Conservation (phyloP, 2,113 vertebrate genomes). For the Sardina pilchardus region DNA sequence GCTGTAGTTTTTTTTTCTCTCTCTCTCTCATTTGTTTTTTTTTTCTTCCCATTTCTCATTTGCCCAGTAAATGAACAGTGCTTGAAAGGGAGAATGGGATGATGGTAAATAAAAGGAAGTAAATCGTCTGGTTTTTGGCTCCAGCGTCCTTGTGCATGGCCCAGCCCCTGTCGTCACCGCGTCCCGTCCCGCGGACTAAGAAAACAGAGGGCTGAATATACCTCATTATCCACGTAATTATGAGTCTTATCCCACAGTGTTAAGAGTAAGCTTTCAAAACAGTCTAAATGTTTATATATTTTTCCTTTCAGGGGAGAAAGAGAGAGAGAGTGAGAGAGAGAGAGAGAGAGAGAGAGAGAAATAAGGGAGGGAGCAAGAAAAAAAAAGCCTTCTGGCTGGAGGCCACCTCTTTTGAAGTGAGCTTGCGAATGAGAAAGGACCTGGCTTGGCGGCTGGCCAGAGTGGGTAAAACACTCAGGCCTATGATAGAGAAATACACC, state of each 20-base stretch:
- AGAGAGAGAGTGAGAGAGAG: not conserved
- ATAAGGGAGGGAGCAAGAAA: not conserved
- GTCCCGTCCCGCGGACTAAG: conserved; percentile 17
- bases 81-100: conserved; percentile 30
- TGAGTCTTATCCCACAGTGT: conserved; percentile 47
- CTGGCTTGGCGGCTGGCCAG: conserved; percentile 44
- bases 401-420: conserved; percentile 43
- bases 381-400: conserved; percentile 35
- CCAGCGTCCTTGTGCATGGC: conserved; percentile 10
- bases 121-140: conserved; percentile 35
- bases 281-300: conserved; percentile 55
- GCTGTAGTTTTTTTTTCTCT: conserved; percentile 14
- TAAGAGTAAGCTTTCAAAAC: conserved; percentile 54
- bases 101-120: not conserved
- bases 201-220: conserved; percentile 32
- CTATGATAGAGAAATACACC: conserved; percentile 31
- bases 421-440: conserved; percentile 36
- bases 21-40: not conserved
- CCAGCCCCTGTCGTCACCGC: conserved; percentile 28
- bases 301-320: not conserved
- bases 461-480: conserved; percentile 33
- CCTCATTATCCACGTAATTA: conserved; percentile 56
- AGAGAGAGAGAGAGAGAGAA: not conserved
- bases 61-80: conserved; percentile 26
- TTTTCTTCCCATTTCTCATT: not conserved